phyloP scores from a whole-genome alignment of 2,888 invertebrate genomes.

The Thymelicus lineola region DNA sequence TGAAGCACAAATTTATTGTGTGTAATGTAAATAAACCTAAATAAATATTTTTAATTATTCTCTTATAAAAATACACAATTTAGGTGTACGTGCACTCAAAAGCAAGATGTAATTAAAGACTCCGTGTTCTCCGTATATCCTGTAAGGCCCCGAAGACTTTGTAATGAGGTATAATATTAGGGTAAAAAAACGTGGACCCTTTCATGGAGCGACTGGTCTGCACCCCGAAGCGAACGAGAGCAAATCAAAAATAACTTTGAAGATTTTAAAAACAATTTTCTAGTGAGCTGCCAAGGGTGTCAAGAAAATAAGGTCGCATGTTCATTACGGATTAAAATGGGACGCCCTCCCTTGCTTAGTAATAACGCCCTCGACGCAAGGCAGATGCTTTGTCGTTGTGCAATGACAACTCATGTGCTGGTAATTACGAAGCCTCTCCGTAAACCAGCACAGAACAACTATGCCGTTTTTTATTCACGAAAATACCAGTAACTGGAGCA shows the following conservation, averaged over 20 bases:
- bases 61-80: too few species aligned
- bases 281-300: background rate
- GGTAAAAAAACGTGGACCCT: background rate
- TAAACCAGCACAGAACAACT: slow-evolving; percentile 30
- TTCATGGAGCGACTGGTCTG: background rate
- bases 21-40: too few species aligned
- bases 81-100: too few species aligned
- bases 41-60: too few species aligned
- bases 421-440: slow-evolving; percentile 27
- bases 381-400: slow-evolving; percentile 22
- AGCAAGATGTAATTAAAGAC: background rate
- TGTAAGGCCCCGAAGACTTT: background rate
- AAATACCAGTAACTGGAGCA: background rate
- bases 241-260: slow-evolving; percentile 2
- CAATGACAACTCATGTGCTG: slow-evolving; percentile 34
- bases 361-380: slow-evolving; percentile 22
- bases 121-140: background rate
- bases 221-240: background rate
- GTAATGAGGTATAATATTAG: background rate
- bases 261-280: slow-evolving; percentile 5
- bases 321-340: slow-evolving; percentile 35
- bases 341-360: slow-evolving; percentile 16
- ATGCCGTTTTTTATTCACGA: slow-evolving; percentile 12
- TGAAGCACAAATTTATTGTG: too few species aligned
- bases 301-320: slow-evolving; percentile 32